Conservation (phyloP, 2,797 vertebrate genomes). For the Rhabdophis nuchalis region DNA sequence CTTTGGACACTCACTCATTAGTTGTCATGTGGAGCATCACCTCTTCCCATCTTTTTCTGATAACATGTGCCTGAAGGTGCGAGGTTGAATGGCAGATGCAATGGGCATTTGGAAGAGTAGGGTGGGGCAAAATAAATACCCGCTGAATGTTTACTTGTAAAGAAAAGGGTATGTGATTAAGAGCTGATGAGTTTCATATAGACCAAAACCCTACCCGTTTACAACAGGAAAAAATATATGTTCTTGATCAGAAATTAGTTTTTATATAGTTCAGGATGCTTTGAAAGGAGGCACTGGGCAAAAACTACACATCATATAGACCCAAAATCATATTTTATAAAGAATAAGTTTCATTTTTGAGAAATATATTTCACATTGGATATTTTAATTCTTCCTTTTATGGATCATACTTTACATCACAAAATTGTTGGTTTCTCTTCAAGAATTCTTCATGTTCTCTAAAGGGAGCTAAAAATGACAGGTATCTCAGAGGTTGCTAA, state of each 20-base stretch:
- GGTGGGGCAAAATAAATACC: neutral
- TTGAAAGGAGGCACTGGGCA: neutral
- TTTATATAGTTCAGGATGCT: neutral
- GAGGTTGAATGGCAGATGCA: neutral
- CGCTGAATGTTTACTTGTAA: neutral
- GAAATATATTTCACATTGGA: neutral
- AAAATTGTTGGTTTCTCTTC: neutral
- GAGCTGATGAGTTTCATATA: neutral
- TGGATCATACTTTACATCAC: neutral
- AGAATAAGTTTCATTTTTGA: neutral
- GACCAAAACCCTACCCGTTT: neutral
- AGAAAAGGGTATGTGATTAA: neutral
- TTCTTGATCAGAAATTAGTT: neutral
- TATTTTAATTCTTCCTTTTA: neutral
- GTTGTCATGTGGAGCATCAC: conserved; percentile 93
- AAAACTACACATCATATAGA: neutral
- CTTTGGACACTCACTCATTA: conserved; percentile 91
- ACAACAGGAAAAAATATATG: neutral
- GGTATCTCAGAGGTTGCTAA: neutral
- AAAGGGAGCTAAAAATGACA: neutral
- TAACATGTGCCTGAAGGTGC: conserved; percentile 94
- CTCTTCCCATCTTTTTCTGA: conserved; percentile 90
- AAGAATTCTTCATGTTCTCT: neutral
- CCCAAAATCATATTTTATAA: neutral
- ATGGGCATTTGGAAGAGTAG: neutral